These are phyloP conservation scores for Brotula barbata DNA, from an alignment of 2,797 vertebrate species.

Conservation along the genomic window DNA sequence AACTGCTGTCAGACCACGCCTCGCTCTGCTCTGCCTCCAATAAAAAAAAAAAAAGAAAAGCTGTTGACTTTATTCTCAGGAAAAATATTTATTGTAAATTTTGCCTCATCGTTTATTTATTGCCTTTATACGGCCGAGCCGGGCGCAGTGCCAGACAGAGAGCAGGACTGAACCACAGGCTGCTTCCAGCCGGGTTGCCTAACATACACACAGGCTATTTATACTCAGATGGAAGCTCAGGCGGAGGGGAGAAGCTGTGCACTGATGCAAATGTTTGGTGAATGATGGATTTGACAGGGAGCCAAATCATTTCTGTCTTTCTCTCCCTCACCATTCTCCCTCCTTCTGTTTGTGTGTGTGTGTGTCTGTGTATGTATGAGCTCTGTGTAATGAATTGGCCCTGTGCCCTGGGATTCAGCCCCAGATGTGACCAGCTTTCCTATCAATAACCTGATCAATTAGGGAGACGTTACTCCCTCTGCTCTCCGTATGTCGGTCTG, in stretches of 20 bases:
- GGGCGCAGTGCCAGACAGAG: conserved; percentile 42
- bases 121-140: conserved; percentile 25
- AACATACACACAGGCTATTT: conserved; percentile 39
- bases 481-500: conserved; percentile 22
- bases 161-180: conserved; percentile 26
- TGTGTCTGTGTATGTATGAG: conserved; percentile 25
- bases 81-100: conserved; percentile 57
- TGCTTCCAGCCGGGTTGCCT: conserved; percentile 29
- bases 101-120: conserved; percentile 54
- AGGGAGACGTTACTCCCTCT: conserved; percentile 29
- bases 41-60: conserved; percentile 13
- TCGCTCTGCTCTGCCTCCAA: neutral
- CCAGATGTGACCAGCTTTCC: conserved; percentile 67
- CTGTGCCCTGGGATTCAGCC: conserved; percentile 42
- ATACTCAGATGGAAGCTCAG: conserved; percentile 28
- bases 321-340: neutral
- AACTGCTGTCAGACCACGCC: neutral
- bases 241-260: conserved; percentile 9
- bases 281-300: conserved; percentile 12
- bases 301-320: conserved; percentile 16
- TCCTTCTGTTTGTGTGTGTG: conserved; percentile 8
- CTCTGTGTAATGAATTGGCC: conserved; percentile 52
- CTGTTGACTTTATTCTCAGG: conserved; percentile 16
- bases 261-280: conserved; percentile 25
- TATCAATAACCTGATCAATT: conserved; percentile 60